Evolutionary conservation across 2,797 vertebrate species (phyloP), one percentile per base, ranked within the genome.

Genomic region (Adelosebastes latens): DNA sequence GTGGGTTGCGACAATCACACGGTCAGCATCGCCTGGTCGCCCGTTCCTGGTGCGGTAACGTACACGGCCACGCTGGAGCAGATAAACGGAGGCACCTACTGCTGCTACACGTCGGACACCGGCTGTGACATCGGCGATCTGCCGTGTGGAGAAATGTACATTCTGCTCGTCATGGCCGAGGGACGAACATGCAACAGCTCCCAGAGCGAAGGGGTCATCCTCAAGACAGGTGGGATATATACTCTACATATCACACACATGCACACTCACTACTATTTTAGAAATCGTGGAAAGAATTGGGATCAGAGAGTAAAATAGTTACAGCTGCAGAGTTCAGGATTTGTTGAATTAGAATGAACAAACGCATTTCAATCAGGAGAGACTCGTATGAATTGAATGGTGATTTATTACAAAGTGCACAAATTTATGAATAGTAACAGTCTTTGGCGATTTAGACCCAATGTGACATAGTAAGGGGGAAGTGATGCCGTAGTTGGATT

Each of bases 171-270:
- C 65, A 91, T 82, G 16, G 95, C 96, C 0, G 93, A 95, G 78
- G 96, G 96, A 49, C 89, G 77, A n/a, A 95, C 83, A 9, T 97
- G 96, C 89, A 96, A 95, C 84, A 96, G 96, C 84, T 94, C 94
- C 9, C 90, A 94, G 86, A 96, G 94, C 18, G 13, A 61, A 3
- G 83, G 80, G 20, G 2, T 39, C 6, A 72, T 94, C 8, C 75
- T 94, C 58, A 89, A 91, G 70, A 95, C 96, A 87, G 95, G 96
- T 96, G 78, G 1, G 39, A 9, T 8, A 27, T 2, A 64, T 7
- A 31, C 20, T 34, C 3, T 12, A 49, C 42, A 61, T 7, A 7
- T 25, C 55, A 42, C n/a, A 20, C 14, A 61, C 8, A 39, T 39
- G 10, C 56, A 55, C 5, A 39, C 18, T 52, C 6, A 56, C 31